phyloP scores from a whole-genome alignment of 2,113 vertebrate genomes.

The Ranitomeya variabilis region DNA sequence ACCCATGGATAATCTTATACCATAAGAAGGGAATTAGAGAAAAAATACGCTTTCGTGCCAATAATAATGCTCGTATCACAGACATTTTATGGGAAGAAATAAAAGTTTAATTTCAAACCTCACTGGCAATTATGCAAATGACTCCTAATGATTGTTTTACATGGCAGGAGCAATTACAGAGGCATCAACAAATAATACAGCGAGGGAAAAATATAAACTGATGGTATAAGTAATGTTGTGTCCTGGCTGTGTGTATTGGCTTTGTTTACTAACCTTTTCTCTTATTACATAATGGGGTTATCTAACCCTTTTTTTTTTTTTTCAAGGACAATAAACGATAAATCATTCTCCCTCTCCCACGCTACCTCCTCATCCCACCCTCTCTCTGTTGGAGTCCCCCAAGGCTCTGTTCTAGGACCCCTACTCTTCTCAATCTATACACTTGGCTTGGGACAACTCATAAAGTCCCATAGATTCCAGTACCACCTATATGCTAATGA shows the following conservation, averaged over 20 bases:
- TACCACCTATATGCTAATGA: too few species aligned
- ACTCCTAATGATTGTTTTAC: slow-evolving; percentile 17
- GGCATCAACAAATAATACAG: neutral
- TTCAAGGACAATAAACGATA: too few species aligned
- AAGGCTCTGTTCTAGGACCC: too few species aligned
- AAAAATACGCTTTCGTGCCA: neutral
- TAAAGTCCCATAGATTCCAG: too few species aligned
- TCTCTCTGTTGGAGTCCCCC: too few species aligned
- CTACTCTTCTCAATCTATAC: too few species aligned
- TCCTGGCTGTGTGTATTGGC: neutral
- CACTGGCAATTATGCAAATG: slow-evolving; percentile 8
- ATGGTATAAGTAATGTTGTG: neutral
- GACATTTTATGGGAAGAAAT: neutral
- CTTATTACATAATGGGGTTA: too few species aligned
- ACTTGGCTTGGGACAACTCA: too few species aligned
- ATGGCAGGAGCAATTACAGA: neutral
- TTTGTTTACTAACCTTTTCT: neutral
- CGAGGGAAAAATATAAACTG: neutral
- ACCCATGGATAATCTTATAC: neutral
- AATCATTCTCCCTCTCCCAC: too few species aligned
- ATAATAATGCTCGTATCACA: neutral
- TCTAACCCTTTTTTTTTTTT: too few species aligned
- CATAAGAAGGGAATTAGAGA: neutral
- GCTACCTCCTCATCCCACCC: too few species aligned
- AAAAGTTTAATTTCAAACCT: slow-evolving; percentile 4